Conservation (phyloP, 2,888 invertebrate species). For the Agonopterix heracliana region DNA sequence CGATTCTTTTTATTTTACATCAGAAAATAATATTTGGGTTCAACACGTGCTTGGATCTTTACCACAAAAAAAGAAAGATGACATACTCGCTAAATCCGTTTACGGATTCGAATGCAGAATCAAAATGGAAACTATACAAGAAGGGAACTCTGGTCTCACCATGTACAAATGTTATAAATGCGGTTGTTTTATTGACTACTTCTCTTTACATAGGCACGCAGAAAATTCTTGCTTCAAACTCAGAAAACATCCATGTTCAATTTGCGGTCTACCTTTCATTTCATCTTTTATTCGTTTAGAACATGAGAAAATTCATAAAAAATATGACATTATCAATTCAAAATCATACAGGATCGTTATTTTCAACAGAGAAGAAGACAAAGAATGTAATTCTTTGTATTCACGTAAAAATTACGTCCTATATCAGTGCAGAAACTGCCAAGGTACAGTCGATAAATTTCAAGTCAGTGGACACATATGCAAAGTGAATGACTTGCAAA, state of each 20-base stretch:
- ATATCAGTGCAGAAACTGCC: slow-evolving; percentile 52
- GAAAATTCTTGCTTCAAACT: slow-evolving; percentile 28
- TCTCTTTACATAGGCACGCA: slow-evolving; percentile 33
- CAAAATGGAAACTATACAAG: slow-evolving; percentile 43
- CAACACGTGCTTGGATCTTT: slow-evolving; percentile 41
- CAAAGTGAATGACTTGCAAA: slow-evolving; percentile 23
- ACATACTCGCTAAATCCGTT: slow-evolving; percentile 37
- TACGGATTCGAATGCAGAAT: slow-evolving; percentile 48
- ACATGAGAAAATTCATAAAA: slow-evolving; percentile 41
- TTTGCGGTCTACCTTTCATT: slow-evolving; percentile 40
- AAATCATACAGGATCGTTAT: slow-evolving; percentile 39
- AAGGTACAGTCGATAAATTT: slow-evolving; percentile 34
- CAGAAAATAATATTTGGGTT: slow-evolving; percentile 39
- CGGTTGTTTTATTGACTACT: slow-evolving; percentile 33
- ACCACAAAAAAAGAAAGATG: slow-evolving; percentile 20
- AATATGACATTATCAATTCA: slow-evolving; percentile 14
- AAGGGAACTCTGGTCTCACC: slow-evolving; percentile 31
- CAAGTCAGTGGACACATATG: slow-evolving; percentile 32
- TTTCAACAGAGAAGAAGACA: slow-evolving; percentile 41
- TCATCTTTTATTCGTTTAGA: slow-evolving; percentile 24
- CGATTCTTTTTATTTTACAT: slow-evolving; percentile 44
- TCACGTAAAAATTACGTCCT: slow-evolving; percentile 25
- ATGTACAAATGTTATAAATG: slow-evolving; percentile 52
- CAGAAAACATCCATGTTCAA: slow-evolving; percentile 35
- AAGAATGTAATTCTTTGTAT: slow-evolving; percentile 18